Evolutionary conservation across 2,888 invertebrate genomes (phyloP), one percentile per base, ranked within the genome.

Genomic region (Hyposoter dolosus): DNA sequence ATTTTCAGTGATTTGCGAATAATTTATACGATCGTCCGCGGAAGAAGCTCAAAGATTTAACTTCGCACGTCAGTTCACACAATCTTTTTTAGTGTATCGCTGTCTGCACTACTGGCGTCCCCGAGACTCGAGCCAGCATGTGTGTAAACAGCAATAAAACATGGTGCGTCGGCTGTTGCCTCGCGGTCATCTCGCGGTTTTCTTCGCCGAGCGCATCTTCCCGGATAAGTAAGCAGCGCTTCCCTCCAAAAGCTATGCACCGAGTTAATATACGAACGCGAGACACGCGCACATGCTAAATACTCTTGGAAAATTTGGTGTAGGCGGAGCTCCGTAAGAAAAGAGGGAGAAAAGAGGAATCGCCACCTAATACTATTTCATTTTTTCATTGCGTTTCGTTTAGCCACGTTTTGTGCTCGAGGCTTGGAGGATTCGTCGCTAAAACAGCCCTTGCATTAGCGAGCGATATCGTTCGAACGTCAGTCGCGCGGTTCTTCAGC

Each of bases 61-160:
- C 69, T 63, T 76, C 56, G 56, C 72, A 80, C 69, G 84, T 80
- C 80, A 56, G 56, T 74, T 82, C 28, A 75, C 75, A 45, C 68
- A 47, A 47, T 43, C 43, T 43, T 69, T 69, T 78, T 53, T 50
- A 35, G 35, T 77, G 45, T 53, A 66, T 53, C 50, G 50, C 45
- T 45, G 56, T 79, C 40, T 77, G 76, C 71, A 40, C 75, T 63
- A 66, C 74, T 66, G 68, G 74, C 66, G 79, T 83, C 83, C 50
- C 83, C 72, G 66, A 82, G 86, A 81, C 77, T 83, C 86, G 75
- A 83, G 89, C 89, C 90, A 89, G 91, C 92, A 92, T 92, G 92
- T 92, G 92, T 92, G 91, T 92, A 92, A 92, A 92, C 92, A 92
- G 92, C 91, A 92, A 92, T 92, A 92, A 92, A 92, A 92, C 91